Base-by-base conservation (phyloP, 2,797 vertebrate genomes). In the Cuniculus paca region DNA sequence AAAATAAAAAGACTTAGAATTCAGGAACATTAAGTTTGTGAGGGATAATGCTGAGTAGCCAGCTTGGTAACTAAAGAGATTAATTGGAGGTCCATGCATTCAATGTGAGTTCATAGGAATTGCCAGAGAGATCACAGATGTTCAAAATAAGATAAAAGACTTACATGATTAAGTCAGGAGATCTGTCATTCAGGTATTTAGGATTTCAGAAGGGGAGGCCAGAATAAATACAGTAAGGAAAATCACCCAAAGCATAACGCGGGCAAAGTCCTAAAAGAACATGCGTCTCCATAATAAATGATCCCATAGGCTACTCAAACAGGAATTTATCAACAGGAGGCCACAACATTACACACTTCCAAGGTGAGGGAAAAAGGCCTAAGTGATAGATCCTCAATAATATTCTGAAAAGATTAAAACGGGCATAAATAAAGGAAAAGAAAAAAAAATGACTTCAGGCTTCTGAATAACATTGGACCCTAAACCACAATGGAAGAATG, bases 131-230 rank as follows among this genome's bases (percentile, higher is more conserved):
- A 88, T 58, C 34, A 16, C 12, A 88, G 31, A 90, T 77, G 13
- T 50, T 39, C 26, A 81, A 72, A 61, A 81, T 79, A 77, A 90
- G 28, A 42, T 50, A n/a, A 39, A 68, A 70, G n/a, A 42, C 2
- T 70, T 82, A 42, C 50, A 9, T 95, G 17, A 74, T 45, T 56
- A 92, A 77, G 48, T 81, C 61, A 88, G 19, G 54, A 94, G 74
- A 8, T 85, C 34, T 80, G 52, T 45, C 20, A 84, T 52, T 11
- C 2, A 70, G 56, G 13, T 87, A 92, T 78, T 19, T 75, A 26
- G 39, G 16, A 90, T 17, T 68, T 74, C 34, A 87, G 82, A 80
- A 45, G 88, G 42, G 19, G 28, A 96, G 20, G 9, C 13, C 19
- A 74, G 36, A 48, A n/a, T 56, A 61, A 91, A 93, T 6, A 65